These are phyloP conservation scores for Suricata suricatta DNA, from an alignment of 2,113 vertebrate genomes.

Conservation along the genomic window DNA sequence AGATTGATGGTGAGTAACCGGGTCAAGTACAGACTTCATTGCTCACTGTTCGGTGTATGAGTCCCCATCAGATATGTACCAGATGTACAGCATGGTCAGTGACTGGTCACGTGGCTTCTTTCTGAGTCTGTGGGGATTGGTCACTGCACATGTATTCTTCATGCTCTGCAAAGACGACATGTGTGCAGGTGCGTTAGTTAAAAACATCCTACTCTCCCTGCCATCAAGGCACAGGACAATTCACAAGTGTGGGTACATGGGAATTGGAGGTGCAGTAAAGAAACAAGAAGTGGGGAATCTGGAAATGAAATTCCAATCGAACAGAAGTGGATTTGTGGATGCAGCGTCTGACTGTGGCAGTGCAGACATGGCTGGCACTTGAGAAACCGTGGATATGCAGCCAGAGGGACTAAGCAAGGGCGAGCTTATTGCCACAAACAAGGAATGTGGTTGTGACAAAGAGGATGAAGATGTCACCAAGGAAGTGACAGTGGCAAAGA, in stretches of 20 bases:
- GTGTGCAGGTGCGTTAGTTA: not conserved
- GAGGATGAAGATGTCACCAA: not conserved
- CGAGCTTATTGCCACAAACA: not conserved
- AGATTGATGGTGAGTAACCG: not conserved
- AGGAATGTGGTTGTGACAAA: not conserved
- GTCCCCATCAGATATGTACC: not conserved
- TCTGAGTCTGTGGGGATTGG: not conserved
- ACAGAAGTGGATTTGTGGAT: too few species aligned
- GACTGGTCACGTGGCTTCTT: accelerated
- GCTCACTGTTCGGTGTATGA: not conserved
- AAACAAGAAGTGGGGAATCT: not conserved
- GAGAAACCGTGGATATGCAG: accelerated
- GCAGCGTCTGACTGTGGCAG: not conserved
- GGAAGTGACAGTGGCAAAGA: not conserved
- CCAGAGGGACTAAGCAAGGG: not conserved
- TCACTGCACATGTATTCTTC: not conserved
- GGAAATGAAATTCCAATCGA: too few species aligned
- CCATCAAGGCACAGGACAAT: not conserved
- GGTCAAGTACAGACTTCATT: not conserved
- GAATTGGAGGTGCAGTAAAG: not conserved
- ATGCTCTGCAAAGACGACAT: not conserved
- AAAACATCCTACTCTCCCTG: not conserved
- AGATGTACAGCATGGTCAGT: not conserved
- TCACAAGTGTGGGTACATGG: not conserved
- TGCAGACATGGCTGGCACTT: too few species aligned